A percentile compares a stretch with the other conserved stretches of the same genome.
These are phyloP conservation scores for Trichacis sp. DNA, from an alignment of 2,888 invertebrate species.

Conservation along the genomic window DNA sequence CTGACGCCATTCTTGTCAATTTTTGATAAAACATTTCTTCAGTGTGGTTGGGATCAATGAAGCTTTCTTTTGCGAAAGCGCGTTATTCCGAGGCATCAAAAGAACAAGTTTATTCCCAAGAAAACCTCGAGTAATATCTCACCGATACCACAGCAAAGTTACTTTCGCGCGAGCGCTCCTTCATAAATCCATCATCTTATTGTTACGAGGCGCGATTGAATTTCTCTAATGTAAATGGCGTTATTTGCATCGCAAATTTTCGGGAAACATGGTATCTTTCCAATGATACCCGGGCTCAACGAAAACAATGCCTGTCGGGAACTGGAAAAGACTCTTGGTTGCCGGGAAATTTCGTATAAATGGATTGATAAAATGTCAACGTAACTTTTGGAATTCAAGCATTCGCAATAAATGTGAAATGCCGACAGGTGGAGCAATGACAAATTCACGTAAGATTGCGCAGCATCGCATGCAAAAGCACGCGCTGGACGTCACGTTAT, in stretches of 20 bases:
- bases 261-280: no score
- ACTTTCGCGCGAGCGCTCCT: no score
- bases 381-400: constrained; percentile 2
- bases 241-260: no score
- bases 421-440: constrained; percentile 41
- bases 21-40: neutral
- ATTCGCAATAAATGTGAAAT: constrained; percentile 35
- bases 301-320: neutral
- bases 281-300: no score
- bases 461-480: constrained; percentile 24
- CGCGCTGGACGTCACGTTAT: constrained; percentile 11
- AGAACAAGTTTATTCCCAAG: no score
- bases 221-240: no score
- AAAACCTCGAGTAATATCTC: no score
- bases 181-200: no score
- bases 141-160: no score
- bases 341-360: neutral
- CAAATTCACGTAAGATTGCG: constrained; percentile 36
- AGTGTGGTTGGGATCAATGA: neutral
- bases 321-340: neutral
- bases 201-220: no score
- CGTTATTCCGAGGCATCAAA: neutral
- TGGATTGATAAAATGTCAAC: constrained; percentile 10
- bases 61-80: neutral
- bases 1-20: no score